These are phyloP conservation scores for Taurulus bubalis DNA, from an alignment of 2,113 vertebrate genomes.

Conservation along the genomic window DNA sequence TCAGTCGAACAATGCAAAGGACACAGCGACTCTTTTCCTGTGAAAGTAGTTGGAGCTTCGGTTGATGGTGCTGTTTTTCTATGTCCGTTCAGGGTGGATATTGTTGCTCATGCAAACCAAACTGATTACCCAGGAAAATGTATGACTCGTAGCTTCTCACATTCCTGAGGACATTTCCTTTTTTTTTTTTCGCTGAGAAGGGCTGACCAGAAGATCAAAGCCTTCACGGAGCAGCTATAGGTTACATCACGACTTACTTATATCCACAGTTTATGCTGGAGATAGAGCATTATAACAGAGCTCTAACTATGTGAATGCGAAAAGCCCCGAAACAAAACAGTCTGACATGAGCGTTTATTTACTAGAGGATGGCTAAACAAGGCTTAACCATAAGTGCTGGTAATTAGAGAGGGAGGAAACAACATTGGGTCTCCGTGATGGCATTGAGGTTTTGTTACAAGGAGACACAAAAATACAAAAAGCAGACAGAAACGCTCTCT, in stretches of 20 bases:
- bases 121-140: slow-evolving; percentile 31
- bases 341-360: slow-evolving; percentile 74
- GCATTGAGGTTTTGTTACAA: slow-evolving; percentile 75
- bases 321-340: slow-evolving; percentile 60
- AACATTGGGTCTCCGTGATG: slow-evolving; percentile 78
- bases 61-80: neutral
- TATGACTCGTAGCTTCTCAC: slow-evolving; percentile 5
- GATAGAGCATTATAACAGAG: neutral
- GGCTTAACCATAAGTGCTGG: slow-evolving; percentile 71
- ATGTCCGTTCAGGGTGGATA: slow-evolving; percentile 2
- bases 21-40: neutral
- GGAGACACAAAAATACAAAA: slow-evolving; percentile 62
- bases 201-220: slow-evolving; percentile 9
- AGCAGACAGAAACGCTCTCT: slow-evolving; percentile 31
- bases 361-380: slow-evolving; percentile 71
- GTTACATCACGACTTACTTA: no score
- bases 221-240: neutral
- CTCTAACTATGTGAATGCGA: slow-evolving; percentile 16
- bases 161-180: slow-evolving; percentile 8
- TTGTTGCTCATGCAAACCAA: slow-evolving; percentile 7
- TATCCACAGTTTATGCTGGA: neutral
- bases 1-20: neutral
- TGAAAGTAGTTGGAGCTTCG: neutral
- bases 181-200: slow-evolving; percentile 25
- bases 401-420: slow-evolving; percentile 79